Evolutionary conservation across 2,797 vertebrate genomes (phyloP), one percentile per base, ranked within the genome.

Genomic region (Meda fulgida): DNA sequence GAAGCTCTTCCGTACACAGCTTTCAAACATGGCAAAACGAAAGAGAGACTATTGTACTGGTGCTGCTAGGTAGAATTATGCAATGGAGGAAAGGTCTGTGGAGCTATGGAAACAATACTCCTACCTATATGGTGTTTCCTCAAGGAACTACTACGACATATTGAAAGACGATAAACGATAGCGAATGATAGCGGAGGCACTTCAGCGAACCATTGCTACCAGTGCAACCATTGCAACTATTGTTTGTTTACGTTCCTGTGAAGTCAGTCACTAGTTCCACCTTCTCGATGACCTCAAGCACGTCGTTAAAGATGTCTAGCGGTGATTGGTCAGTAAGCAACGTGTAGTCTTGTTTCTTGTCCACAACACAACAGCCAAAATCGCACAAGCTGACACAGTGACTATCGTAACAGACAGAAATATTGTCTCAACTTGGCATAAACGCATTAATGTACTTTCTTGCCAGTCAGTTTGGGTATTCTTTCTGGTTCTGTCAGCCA

Each of bases 391-490:
- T 63, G 26, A 29, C 14, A 63, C 13, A 29, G 16, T 31, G 29
- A 18, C 63, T 3, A 31, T 65, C 0, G 1, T 31, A 16, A 18
- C 60, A 31, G 14, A 65, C 1, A 7, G 3, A 29, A 7, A 65
- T 31, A 65, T 16, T 31, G 6, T 31, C 14, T 31, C 6, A 8
- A 31, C 63, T 6, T 0, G 0, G 29, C 63, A 65, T 18, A 65
- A 18, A 65, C 1, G 10, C 18, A 31, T 73, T 79, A 29, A 65
- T 85, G n/a, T 73, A 46, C 65, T 23, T 34, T 4, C 43, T 75
- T 81, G 65, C 36, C 58, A 79, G 67, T 60, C 34, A 7, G 55
- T 76, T 26, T 60, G 48, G 48, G n/a, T 21, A 29, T 58, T 70
- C 23, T 43, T 34, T 65, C 29, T 58, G 18, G 23, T 36, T 65